Evolutionary conservation across 2,888 invertebrate species (phyloP), one percentile per base, ranked within the genome.

Genomic region (Dryococelus australis): DNA sequence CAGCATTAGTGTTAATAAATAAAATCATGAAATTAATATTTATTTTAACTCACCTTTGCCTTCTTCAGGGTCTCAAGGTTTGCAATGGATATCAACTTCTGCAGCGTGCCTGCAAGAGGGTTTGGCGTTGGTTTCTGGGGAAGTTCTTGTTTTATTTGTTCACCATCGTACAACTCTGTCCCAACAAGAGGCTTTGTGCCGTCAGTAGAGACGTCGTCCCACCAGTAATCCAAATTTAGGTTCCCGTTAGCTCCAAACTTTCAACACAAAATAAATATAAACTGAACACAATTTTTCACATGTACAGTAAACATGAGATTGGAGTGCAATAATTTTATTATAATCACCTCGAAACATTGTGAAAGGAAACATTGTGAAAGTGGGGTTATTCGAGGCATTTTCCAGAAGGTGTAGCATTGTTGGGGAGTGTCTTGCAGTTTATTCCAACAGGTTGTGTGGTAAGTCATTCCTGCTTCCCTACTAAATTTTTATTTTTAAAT

Each of bases 221-320:
- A 97, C 94, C 96, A 96, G 92, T 97, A 97, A 91, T 97, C 96
- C 43, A 97, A 92, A 87, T 95, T 94, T 51, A 97, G 92, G 92
- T 95, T 96, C 0, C 96, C 96, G 88, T 97, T 95, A 87, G 94
- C 93, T 26, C 96, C 96, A 92, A 96, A 96, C 96, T 96, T 91
- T 79, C 93, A 92, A 86, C 87, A 65, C 47, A 85, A 51, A 26
- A 28, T 16, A 43, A 16, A 84, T 28, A 26, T 26, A 81, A 20
- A 51, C 27, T 10, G 10, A 80, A 78, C 35, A 86, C 16, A 53
- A 12, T 13, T 47, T 2, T 47, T 10, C 10, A 47, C 47, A 47
- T 47, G 35, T 35, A 4, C 2, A 35, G 35, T 35, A 35, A 35
- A 3, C 35, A 35, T 35, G 35, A 35, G 35, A 35, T 35, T 35